phyloP scores from a whole-genome alignment of 2,113 vertebrate species.

The Chauna torquata region DNA sequence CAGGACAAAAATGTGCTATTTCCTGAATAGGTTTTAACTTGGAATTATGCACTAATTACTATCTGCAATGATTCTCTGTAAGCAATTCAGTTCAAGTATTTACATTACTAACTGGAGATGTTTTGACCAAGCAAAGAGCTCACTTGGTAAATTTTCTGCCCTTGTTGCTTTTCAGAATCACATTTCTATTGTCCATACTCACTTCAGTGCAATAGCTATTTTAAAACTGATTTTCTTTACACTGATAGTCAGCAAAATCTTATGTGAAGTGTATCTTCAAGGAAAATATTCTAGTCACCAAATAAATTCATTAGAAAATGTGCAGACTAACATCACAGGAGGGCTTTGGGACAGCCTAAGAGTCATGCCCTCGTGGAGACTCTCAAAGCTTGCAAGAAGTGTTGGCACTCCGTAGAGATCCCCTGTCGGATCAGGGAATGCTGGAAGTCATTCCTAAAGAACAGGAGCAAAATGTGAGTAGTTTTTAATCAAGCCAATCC shows the following conservation, averaged over 20 bases:
- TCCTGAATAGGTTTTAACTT: fast-evolving
- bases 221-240: background rate
- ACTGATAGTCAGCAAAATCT: background rate
- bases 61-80: background rate
- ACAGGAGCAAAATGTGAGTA: background rate
- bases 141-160: background rate
- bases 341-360: background rate
- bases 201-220: background rate
- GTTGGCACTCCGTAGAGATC: fast-evolving
- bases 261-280: background rate
- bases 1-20: background rate
- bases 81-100: background rate
- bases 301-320: background rate
- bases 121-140: background rate
- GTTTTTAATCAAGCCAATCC: background rate
- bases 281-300: background rate
- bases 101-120: background rate
- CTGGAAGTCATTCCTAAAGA: background rate
- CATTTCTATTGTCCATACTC: background rate
- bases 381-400: background rate
- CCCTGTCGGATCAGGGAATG: background rate
- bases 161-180: background rate
- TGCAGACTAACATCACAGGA: background rate
- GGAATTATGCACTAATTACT: background rate
- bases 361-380: background rate